phyloP scores from a whole-genome alignment of 2,113 vertebrate species.

The Rafetus swinhoei region DNA sequence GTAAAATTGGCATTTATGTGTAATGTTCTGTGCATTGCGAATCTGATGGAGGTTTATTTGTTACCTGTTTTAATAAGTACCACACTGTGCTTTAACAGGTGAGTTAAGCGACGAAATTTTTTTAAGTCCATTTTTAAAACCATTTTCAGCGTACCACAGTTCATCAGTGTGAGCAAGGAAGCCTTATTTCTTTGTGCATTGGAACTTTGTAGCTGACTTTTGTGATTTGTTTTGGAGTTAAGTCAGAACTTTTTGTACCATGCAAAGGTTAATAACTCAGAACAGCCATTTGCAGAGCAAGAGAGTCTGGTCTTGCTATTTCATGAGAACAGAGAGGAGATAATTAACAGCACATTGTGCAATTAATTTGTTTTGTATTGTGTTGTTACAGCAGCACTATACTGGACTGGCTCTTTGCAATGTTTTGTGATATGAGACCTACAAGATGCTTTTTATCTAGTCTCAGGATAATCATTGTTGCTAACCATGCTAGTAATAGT shows the following conservation, averaged over 20 bases:
- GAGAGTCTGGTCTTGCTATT: neutral
- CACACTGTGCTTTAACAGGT: neutral
- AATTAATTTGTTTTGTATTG: neutral
- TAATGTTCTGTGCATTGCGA: neutral
- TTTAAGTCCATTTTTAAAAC: neutral
- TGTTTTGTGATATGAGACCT: neutral
- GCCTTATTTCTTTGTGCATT: neutral
- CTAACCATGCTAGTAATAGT: neutral
- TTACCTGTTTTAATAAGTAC: neutral
- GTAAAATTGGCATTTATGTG: neutral
- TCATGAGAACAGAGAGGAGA: neutral
- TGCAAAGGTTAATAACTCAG: neutral
- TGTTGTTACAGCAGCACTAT: neutral
- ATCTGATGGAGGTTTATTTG: neutral
- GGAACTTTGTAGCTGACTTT: neutral
- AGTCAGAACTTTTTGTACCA: neutral
- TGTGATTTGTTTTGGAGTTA: conserved; percentile 12
- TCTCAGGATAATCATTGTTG: neutral
- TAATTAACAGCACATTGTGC: neutral
- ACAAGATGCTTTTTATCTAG: neutral
- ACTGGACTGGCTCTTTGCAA: neutral
- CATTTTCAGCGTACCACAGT: neutral
- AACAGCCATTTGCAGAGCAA: neutral
- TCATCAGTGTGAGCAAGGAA: neutral
- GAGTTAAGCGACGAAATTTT: too few species aligned